phyloP scores from a whole-genome alignment of 2,797 vertebrate species.

The Tauraco hartlaubi region DNA sequence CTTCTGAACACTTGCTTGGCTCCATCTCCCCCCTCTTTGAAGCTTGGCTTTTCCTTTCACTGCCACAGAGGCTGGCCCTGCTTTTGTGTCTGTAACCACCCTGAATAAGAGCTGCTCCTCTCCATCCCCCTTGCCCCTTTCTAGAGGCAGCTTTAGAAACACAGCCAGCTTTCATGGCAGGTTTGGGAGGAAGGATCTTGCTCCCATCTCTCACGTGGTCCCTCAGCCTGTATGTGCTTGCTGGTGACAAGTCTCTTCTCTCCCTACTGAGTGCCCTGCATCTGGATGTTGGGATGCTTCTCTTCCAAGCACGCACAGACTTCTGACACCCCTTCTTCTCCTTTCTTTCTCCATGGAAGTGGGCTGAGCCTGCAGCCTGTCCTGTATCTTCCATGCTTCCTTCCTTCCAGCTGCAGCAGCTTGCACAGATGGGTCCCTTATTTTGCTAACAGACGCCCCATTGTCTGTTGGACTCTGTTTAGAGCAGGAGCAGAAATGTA shows the following conservation, averaged over 20 bases:
- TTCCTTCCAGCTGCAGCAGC: neutral
- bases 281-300: neutral
- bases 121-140: neutral
- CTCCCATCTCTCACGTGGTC: neutral
- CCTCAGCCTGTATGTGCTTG: neutral
- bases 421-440: slow-evolving; percentile 25
- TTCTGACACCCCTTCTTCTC: neutral
- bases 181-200: slow-evolving; percentile 5
- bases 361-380: neutral
- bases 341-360: neutral
- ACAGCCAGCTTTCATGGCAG: neutral
- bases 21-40: neutral
- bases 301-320: neutral
- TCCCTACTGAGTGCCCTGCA: neutral
- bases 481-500: slow-evolving; percentile 39
- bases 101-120: slow-evolving; percentile 29
- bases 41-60: slow-evolving; percentile 28
- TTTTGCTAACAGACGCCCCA: slow-evolving; percentile 8
- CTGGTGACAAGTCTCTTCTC: neutral
- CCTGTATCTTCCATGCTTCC: neutral
- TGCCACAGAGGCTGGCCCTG: neutral
- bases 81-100: neutral
- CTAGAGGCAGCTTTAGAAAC: slow-evolving; percentile 24
- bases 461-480: slow-evolving; percentile 17
- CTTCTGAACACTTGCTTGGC: slow-evolving; percentile 51